Evolutionary conservation across 2,113 vertebrate species (phyloP).

Genomic region (Rhizomys pruinosus): DNA sequence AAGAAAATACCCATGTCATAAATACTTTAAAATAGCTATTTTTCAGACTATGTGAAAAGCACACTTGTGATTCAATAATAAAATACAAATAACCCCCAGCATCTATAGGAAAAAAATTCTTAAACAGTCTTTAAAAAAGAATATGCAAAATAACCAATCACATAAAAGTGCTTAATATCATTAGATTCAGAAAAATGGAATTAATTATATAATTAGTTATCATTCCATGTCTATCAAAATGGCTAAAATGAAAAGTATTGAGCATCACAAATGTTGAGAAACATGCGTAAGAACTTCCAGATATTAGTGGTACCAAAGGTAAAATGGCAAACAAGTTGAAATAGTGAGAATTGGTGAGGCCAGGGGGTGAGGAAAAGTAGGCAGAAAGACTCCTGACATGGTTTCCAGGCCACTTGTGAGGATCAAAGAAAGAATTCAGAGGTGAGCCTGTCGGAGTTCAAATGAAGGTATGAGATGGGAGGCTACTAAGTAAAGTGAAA

Average conservation of each 20-base stretch:
- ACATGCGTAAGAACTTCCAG: neutral
- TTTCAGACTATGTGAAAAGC: neutral
- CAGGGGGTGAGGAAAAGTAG: neutral
- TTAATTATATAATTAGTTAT: neutral
- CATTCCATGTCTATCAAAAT: neutral
- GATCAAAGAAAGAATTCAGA: neutral
- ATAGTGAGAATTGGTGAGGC: neutral
- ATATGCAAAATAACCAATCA: neutral
- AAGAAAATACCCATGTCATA: neutral
- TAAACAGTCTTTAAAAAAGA: neutral
- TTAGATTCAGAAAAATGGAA: neutral
- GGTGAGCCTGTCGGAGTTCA: too few species aligned
- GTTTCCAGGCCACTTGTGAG: neutral
- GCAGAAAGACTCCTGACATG: neutral
- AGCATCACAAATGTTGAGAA: neutral
- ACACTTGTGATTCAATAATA: neutral
- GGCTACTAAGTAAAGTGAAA: too few species aligned
- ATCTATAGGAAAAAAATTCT: neutral
- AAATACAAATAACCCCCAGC: neutral
- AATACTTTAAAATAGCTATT: neutral
- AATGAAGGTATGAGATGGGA: too few species aligned
- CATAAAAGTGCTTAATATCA: neutral
- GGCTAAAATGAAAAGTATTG: neutral
- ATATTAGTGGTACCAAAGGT: neutral
- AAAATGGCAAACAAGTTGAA: neutral